These are phyloP conservation scores for Eupithecia tripunctaria DNA, from an alignment of 2,888 invertebrate species.

Conservation along the genomic window DNA sequence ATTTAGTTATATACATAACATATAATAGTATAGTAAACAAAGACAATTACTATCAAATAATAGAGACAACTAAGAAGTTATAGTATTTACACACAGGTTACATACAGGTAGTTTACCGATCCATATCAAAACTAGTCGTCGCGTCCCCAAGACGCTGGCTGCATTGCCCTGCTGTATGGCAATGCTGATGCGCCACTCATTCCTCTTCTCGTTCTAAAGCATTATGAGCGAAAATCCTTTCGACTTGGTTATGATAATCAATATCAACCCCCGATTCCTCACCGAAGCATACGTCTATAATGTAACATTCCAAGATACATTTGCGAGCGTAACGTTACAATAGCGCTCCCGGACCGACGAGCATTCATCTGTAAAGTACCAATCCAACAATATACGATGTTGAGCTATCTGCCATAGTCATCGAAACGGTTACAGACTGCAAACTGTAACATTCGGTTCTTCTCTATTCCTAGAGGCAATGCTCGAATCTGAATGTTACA, in stretches of 20 bases:
- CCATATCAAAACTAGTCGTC: too few relatives aligned
- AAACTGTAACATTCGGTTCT: not conserved
- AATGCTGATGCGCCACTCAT: not conserved
- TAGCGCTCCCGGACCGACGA: too few relatives aligned
- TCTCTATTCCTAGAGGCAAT: not conserved
- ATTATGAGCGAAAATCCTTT: not conserved
- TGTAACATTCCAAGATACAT: too few relatives aligned
- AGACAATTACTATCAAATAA: too few relatives aligned
- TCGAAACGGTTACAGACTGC: not conserved
- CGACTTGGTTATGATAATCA: not conserved
- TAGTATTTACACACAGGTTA: too few relatives aligned
- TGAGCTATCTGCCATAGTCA: not conserved
- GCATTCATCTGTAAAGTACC: not conserved
- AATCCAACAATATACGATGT: not conserved
- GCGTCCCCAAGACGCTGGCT: too few relatives aligned
- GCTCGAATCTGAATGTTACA: not conserved
- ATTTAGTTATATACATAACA: not conserved
- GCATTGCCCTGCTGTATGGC: too few relatives aligned
- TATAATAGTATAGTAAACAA: too few relatives aligned
- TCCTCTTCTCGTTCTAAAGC: not conserved
- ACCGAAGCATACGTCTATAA: not conserved
- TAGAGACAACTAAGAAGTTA: too few relatives aligned
- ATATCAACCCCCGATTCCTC: not conserved
- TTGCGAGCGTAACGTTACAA: too few relatives aligned
- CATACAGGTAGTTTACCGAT: too few relatives aligned